Percentiles rank a stretch among this genome's conserved stretches.
Evolutionary conservation across 2,888 invertebrate genomes (phyloP).

Genomic region (Cybosia mesomella): DNA sequence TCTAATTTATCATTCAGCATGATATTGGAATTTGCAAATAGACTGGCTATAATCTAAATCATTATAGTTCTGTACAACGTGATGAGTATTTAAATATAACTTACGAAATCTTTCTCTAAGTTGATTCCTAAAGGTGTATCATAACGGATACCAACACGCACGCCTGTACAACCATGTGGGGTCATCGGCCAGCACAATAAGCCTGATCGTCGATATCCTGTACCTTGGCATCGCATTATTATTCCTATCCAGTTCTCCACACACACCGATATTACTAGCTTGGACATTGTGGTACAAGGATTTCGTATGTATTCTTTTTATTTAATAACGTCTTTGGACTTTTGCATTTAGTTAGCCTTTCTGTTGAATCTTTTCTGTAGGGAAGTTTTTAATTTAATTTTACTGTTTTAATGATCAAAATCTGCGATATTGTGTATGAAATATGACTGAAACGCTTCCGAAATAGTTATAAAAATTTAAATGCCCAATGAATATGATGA

Average conservation of each 20-base stretch:
- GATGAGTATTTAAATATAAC: not conserved
- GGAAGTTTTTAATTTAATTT: not conserved
- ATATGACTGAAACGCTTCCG: not conserved
- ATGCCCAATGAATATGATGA: no score
- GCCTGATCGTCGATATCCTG: slow-evolving; percentile 67
- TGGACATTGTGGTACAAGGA: not conserved
- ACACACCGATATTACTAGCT: slow-evolving; percentile 6
- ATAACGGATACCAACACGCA: not conserved
- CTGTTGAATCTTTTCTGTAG: not conserved
- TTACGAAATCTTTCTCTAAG: not conserved
- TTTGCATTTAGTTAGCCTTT: not conserved
- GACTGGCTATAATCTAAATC: not conserved
- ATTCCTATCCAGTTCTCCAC: slow-evolving; percentile 37
- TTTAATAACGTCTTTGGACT: not conserved
- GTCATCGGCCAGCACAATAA: slow-evolving; percentile 56
- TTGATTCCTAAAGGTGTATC: not conserved
- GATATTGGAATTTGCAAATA: not conserved
- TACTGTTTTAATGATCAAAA: not conserved
- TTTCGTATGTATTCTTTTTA: not conserved
- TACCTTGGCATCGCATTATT: slow-evolving; percentile 34
- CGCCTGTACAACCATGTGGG: slow-evolving; percentile 26
- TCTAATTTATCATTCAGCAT: no score
- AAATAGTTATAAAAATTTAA: no score
- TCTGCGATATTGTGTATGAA: not conserved
- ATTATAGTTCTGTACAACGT: not conserved